Evolutionary conservation across 2,888 invertebrate species (phyloP), one percentile per base, ranked within the genome.

Genomic region (Parascotia fuliginaria): DNA sequence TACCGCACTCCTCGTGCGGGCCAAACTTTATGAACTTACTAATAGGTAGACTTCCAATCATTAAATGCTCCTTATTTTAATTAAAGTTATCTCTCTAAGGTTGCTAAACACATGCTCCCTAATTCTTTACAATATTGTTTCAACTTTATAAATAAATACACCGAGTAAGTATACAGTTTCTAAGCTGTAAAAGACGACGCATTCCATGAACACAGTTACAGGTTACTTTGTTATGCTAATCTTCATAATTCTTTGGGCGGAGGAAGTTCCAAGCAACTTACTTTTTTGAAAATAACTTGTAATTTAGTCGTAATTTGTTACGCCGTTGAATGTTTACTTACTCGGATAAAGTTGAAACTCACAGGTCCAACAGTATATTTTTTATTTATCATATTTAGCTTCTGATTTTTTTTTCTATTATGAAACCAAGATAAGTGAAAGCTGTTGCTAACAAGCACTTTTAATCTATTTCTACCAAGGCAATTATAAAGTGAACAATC

Each of bases 221-320:
- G 83, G 75, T 87, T 83, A 89, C 89, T 89, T 91, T 90, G 91
- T 91, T 90, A 91, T 91, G 91, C 87, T 89, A 91, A 90, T 91
- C 87, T 87, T 87, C 84, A 89, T 89, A 90, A 90, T 91, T 89
- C 89, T 89, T 87, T 78, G 79, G 84, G 85, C 86, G 88, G 79
- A 75, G 76, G 71, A 88, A 89, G 81, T 89, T 89, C 80, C 67
- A 69, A 71, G 55, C 72, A 79, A 87, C 81, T 87, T 79, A 80
- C 85, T 88, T 89, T 89, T 89, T 88, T 89, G 82, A 79, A 82
- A 84, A 88, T 85, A 89, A 88, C 82, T 89, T 87, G 83, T 85
- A 88, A 89, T 86, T 88, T 80, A 76, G 81, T 82, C 83, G 83
- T 86, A 88, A 89, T 89, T 88, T 86, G 86, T 83, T 82, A 81